Evolutionary conservation across 2,888 invertebrate genomes (phyloP), one percentile per base, ranked within the genome.

Genomic region (Gnatocerus cornutus): DNA sequence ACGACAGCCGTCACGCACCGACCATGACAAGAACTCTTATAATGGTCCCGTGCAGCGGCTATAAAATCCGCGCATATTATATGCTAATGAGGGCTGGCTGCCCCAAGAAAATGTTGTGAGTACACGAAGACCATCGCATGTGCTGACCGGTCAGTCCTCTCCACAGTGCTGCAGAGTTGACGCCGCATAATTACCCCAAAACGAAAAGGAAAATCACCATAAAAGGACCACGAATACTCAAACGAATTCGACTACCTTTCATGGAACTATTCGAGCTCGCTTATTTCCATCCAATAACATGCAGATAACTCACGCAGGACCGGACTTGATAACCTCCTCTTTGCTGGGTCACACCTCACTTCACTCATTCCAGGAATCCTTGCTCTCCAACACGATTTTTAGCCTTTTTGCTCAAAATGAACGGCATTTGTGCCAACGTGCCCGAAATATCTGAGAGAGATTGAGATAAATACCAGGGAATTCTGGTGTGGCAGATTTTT

Each of bases 31-130:
- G 70, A 68, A 43, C 70, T 70, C 65, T 68, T 72, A 68, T 72
- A 72, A 72, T 72, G 69, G 72, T 71, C 68, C 71, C 59, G 56
- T 68, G 70, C 65, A 68, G 53, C 70, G 59, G 72, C 73, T 55
- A 71, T 73, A 73, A 73, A 74, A 74, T 71, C 69, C 59, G 67
- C 71, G 61, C 73, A 73, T 71, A 73, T 72, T 73, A 73, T 73
- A 73, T 73, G 73, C 68, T 72, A 73, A 73, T 73, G 73, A 72
- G 72, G 68, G 69, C 65, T 70, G 68, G 63, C 56, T 72, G 70
- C 70, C 62, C 66, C 62, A 67, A 70, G 66, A 66, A 70, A 66
- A 66, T 46, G 66, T 68, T 66, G 46, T 46, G 30, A 16, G 61
- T 68, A 68, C 68, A 68, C 68, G 62, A 68, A 68, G 68, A 68